Percentiles rank a stretch among this genome's conserved stretches.
These are phyloP conservation scores for Hartigia nigra DNA, from an alignment of 2,888 invertebrate species.

Conservation along the genomic window DNA sequence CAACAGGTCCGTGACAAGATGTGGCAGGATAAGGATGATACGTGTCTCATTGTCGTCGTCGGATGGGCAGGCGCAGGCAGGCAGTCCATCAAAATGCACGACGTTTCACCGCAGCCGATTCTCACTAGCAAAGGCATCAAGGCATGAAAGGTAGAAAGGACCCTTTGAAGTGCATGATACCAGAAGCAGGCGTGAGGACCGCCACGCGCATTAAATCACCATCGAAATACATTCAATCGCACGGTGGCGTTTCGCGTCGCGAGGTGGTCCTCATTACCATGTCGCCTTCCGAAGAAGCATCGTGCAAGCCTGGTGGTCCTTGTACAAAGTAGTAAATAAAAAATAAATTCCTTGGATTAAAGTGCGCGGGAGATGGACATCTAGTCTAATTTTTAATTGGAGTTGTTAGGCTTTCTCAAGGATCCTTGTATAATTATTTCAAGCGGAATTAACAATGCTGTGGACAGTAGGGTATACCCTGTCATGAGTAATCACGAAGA, in stretches of 20 bases:
- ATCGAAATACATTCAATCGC: constrained; percentile 35
- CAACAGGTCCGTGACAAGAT: constrained; percentile 68
- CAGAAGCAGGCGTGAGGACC: constrained; percentile 30
- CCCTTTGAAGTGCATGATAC: constrained; percentile 35
- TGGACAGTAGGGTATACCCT: background rate
- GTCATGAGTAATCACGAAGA: background rate
- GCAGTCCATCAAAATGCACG: constrained; percentile 14
- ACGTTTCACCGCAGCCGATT: constrained; percentile 16
- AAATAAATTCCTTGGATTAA: background rate
- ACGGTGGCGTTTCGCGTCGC: constrained; percentile 25
- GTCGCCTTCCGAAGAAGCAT: constrained; percentile 12
- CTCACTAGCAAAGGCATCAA: constrained; percentile 9
- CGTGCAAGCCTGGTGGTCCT: constrained; percentile 2
- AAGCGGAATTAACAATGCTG: background rate
- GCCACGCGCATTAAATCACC: constrained; percentile 48
- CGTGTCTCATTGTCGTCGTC: constrained; percentile 40
- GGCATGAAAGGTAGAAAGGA: constrained; percentile 8
- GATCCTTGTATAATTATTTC: background rate
- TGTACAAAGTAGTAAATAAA: background rate
- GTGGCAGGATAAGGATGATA: constrained; percentile 60
- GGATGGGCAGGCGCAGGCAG: constrained; percentile 7
- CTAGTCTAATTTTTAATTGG: background rate
- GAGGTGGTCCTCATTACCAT: constrained; percentile 45
- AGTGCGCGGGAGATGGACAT: background rate
- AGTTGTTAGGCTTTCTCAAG: background rate